Base-by-base conservation (phyloP, 2,113 vertebrate species). In the Peromyscus californicus region DNA sequence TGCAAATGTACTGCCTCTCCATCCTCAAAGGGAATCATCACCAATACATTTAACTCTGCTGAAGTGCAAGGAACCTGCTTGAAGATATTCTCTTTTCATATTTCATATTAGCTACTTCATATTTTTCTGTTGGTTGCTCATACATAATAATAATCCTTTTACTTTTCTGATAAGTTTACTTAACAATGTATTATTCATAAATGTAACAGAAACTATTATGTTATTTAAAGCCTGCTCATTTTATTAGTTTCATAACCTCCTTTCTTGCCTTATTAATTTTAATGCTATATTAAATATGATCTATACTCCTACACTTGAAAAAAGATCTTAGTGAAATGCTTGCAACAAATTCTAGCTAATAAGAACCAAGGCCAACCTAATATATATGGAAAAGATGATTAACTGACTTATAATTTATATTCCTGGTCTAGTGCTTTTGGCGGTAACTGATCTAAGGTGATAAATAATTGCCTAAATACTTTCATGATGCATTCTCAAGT, bases 261-360 rank as follows among this genome's bases (percentile, higher is more conserved):
- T 69, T 82, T 89, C 89, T 75, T 84, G 54, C 16, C 36, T 63
- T 72, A 72, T 83, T 31, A 95, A 95, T 95, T 91, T 91, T 48
- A 92, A 51, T 96, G 65, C 79, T 92, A 75, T 85, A 54, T 91
- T 89, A 96, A 83, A 74, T 75, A 65, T 89, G 15, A 93, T 85
- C 48, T 90, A 65, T 74, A 74, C 63, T 84, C n/a, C 85, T 54
- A 79, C 84, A 75, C 31, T 26, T 31, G 31, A 65, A n/a, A 63
- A 95, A 96, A 90, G 42, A 82, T 26, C 45, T 87, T 61, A 57
- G 29, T 31, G 54, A 95, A 95, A 78, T 70, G 17, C 31, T 95
- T 96, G 4, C 39, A 87, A 90, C 2, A 3, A 87, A 74, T 83
- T 89, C 19, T 57, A 61, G 21, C 51, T 91, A 80, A 48, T 87